Conservation (phyloP, 1,140 invertebrate species). For the Drosophila ohnishii region DNA sequence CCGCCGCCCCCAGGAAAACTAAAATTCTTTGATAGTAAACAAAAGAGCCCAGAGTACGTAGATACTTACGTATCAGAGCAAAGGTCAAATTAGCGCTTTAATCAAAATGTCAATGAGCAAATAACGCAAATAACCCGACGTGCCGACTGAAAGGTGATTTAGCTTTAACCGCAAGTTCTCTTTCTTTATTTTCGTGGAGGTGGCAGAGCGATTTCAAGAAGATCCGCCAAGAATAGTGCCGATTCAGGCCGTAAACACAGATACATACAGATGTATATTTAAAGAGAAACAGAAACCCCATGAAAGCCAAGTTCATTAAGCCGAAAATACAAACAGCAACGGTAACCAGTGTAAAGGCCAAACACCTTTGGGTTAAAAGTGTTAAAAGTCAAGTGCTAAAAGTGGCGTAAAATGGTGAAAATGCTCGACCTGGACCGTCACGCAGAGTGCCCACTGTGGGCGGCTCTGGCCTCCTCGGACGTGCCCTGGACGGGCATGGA, state of each 20-base stretch:
- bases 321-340: constrained; percentile 21
- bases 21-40: constrained; percentile 57
- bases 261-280: constrained; percentile 12
- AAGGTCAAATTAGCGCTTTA: constrained; percentile 69
- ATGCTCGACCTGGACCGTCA: constrained; percentile 86
- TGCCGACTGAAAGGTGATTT: constrained; percentile 60
- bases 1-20: constrained; percentile 14
- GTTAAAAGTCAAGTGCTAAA: constrained; percentile 31
- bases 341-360: constrained; percentile 19
- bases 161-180: constrained; percentile 40
- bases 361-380: constrained; percentile 24
- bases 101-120: constrained; percentile 81
- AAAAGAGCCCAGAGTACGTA: constrained; percentile 17
- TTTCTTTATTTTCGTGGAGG: constrained; percentile 32
- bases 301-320: constrained; percentile 56
- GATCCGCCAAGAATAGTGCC: constrained; percentile 40
- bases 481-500: constrained; percentile 90
- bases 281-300: constrained; percentile 21
- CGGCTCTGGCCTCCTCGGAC: constrained; percentile 84
- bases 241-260: constrained; percentile 58
- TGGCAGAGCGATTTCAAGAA: constrained; percentile 38
- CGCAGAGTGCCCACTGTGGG: constrained; percentile 85
- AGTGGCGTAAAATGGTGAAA: constrained; percentile 82
- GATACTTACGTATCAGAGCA: constrained; percentile 12
- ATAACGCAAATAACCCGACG: constrained; percentile 58